Evolutionary conservation across 2,888 invertebrate genomes (phyloP), one percentile per base, ranked within the genome.

Genomic region (Lasioglossum malachurum): DNA sequence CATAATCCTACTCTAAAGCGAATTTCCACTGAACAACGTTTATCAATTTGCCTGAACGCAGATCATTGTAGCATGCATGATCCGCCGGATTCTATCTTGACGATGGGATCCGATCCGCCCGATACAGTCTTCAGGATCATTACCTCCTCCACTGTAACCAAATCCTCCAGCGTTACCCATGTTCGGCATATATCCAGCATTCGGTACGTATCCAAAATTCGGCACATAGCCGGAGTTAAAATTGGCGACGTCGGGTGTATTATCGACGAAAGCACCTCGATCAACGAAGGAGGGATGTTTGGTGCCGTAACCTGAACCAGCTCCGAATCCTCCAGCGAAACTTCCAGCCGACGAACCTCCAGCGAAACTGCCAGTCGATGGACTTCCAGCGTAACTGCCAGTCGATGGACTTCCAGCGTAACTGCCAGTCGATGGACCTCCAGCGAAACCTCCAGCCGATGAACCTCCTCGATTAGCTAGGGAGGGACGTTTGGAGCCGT

Each of bases 241-340:
- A 35, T 35, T 31, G 31, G 16, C 64, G 31, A 8, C 19, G 64
- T 67, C 19, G 19, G 80, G 78, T 5, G 46, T 27, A 38, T 67
- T 73, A 72, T 83, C 83, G 35, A 44, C 53, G 27, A 83, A 86
- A 57, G 80, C 78, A 64, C 90, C 91, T 31, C 83, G 77, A 72
- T 38, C 60, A 41, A 8, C 44, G 1, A 38, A 0, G 14, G 67
- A 57, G 7, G 71, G 46, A 2, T 44, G 74, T 60, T 49, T 35
- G 44, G 46, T 27, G n/a, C 72, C 67, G 41, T 49, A 78, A 53
- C 74, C 14, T 0, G 57, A 0, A 0, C 49, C 12, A n/a, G n/a
- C 64, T 38, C 57, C 57, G 57, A n/a, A 57, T 57, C 49, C 49
- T 49, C 49, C 49, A 19, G 49, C 49, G 19, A 14, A 44, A 14